Evolutionary conservation across 2,113 vertebrate species (phyloP), one percentile per base, ranked within the genome.

Genomic region (Hyperopisus bebe): DNA sequence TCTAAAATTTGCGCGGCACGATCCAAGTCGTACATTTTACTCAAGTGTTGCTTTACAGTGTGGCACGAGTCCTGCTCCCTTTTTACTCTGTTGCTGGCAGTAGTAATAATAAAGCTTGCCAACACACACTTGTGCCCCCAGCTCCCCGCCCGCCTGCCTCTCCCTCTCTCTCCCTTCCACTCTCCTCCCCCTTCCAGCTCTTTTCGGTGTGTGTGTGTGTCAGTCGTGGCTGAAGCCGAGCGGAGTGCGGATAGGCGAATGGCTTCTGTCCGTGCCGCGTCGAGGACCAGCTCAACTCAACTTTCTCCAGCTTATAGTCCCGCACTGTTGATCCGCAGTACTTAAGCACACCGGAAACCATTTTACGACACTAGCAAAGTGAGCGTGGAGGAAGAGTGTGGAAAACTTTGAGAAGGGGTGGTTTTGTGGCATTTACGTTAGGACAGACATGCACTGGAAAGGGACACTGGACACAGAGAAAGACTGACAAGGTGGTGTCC

Each of bases 261-360:
- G 93, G 94, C 94, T 94, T 94, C 95, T 92, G 94, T 93, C 93
- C 88, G 92, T 91, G 91, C 92, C 89, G 90, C 92, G 90, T 91
- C 90, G 90, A 47, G 86, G 70, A 87, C 50, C 82, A 89, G 92
- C 93, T 94, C 92, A 48, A 27, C 93, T 92, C 42, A 86, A 92
- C 88, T 93, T 93, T 91, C 93, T 55, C 77, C 83, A 88, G 88
- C 92, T 90, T 90, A 90, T 88, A 91, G 84, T n/a, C 77, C 85
- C 55, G 86, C 90, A 92, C 91, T 93, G 92, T 90, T 92, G 91
- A 90, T 88, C 92, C 88, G 74, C 91, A 88, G 89, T 88, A 91
- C 90, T 89, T 53, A 90, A 89, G 90, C 88, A 89, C 90, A 53
- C 58, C 55, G 90, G 88, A 90, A 90, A 58, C 19, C 47, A 89